Percentiles rank a stretch among this genome's conserved stretches.
phyloP scores from a whole-genome alignment of 2,797 vertebrate genomes.

The Acrossocheilus wenchowensis region DNA sequence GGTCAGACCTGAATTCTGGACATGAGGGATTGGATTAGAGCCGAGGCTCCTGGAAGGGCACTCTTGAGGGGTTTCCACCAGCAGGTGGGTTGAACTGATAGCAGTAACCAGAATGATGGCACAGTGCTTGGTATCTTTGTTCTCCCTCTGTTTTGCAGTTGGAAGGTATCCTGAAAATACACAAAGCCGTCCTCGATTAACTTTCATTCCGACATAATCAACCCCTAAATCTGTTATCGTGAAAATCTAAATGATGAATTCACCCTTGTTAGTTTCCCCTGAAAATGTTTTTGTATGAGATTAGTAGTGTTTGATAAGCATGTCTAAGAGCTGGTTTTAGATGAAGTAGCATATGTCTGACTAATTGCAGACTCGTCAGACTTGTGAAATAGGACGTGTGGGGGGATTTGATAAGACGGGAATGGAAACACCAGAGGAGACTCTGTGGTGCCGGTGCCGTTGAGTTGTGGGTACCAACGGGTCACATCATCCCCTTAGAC shows the following conservation, averaged over 20 bases:
- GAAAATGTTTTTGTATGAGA: conserved; percentile 4
- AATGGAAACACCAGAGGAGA: conserved; percentile 45
- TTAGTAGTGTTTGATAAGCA: conserved; percentile 14
- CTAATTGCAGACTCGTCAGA: conserved; percentile 21
- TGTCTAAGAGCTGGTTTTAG: conserved; percentile 11
- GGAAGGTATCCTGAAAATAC: conserved; percentile 6
- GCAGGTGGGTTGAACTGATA: conserved; percentile 79
- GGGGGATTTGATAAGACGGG: conserved; percentile 37
- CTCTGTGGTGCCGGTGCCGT: conserved; percentile 26
- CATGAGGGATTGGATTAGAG: conserved; percentile 79
- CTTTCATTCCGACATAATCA: background rate
- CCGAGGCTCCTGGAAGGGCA: conserved; percentile 52
- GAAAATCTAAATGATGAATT: conserved; percentile 2
- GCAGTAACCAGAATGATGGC: conserved; percentile 74
- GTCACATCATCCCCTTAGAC: conserved; percentile 16
- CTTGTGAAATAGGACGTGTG: conserved; percentile 24
- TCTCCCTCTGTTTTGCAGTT: conserved; percentile 8
- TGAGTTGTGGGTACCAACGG: conserved; percentile 14
- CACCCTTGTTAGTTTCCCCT: background rate
- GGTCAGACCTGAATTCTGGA: conserved; percentile 79
- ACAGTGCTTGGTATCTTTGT: conserved; percentile 62
- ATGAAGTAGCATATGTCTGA: conserved; percentile 16
- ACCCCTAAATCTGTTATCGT: background rate
- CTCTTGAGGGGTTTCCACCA: conserved; percentile 65
- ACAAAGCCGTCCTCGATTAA: background rate